Conservation (phyloP, 2,888 invertebrate genomes). For the Embidobia sp. region DNA sequence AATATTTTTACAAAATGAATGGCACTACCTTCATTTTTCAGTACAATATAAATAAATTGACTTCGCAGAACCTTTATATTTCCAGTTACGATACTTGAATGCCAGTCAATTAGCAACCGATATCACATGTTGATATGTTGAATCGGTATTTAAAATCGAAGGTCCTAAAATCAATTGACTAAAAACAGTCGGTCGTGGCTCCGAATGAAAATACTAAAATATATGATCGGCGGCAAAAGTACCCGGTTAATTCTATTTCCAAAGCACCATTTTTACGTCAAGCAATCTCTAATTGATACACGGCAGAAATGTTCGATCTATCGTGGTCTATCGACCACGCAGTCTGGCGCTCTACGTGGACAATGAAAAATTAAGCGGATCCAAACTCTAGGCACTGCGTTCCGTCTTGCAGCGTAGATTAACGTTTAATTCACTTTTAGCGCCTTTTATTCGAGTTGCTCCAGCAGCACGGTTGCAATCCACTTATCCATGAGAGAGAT, state of each 20-base stretch:
- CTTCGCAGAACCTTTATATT: no score
- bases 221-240: no score
- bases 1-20: no score
- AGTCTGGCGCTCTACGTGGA: slow-evolving; percentile 17
- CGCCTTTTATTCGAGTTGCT: slow-evolving; percentile 42
- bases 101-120: no score
- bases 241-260: background rate
- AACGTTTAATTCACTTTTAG: slow-evolving; percentile 60
- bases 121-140: no score
- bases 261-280: background rate
- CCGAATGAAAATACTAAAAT: no score
- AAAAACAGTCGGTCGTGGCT: no score
- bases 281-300: slow-evolving; percentile 8
- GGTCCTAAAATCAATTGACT: no score
- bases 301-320: slow-evolving; percentile 4
- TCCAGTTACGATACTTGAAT: no score
- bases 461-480: slow-evolving; percentile 43
- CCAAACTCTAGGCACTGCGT: slow-evolving; percentile 33
- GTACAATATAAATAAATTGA: no score
- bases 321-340: slow-evolving; percentile 1
- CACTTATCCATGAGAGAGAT: slow-evolving; percentile 55
- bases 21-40: no score
- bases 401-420: slow-evolving; percentile 34
- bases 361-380: slow-evolving; percentile 48
- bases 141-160: no score